Conservation (phyloP, 2,888 invertebrate genomes). For the Ethmia dodecea region DNA sequence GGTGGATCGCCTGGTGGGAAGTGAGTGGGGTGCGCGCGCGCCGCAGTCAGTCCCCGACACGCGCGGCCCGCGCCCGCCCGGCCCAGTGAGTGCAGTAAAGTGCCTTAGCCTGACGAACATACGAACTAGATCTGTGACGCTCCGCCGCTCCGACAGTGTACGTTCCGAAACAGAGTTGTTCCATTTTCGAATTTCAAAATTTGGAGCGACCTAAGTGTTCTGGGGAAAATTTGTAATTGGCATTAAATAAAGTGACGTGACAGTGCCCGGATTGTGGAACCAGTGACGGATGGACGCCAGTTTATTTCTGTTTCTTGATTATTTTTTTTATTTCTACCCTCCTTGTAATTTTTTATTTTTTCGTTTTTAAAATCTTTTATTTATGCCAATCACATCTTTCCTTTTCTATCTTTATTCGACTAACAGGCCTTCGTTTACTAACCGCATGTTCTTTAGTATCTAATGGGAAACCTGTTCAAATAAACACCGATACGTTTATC, state of each 20-base stretch:
- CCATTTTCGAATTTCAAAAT: constrained; percentile 10
- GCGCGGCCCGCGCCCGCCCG: constrained; percentile 61
- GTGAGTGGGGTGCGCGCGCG: constrained; percentile 68
- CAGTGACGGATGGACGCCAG: constrained; percentile 58
- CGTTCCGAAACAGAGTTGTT: constrained; percentile 43
- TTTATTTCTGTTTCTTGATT: constrained; percentile 32
- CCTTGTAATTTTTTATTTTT: constrained; percentile 34
- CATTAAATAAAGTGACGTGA: constrained; percentile 71
- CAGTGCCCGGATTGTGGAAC: constrained; percentile 56
- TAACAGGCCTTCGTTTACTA: constrained; percentile 41
- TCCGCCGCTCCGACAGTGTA: constrained; percentile 44
- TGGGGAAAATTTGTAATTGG: constrained; percentile 71
- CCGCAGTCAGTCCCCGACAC: constrained; percentile 60
- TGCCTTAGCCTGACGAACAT: background rate
- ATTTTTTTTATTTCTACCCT: constrained; percentile 32
- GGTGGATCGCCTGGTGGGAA: constrained; percentile 74
- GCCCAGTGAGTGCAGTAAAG: background rate
- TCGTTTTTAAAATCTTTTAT: constrained; percentile 36
- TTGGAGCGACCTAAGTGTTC: constrained; percentile 26
- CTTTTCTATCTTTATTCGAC: constrained; percentile 38
- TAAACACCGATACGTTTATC: constrained; percentile 20
- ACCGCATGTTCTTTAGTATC: constrained; percentile 44
- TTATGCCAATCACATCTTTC: constrained; percentile 73
- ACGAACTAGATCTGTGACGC: background rate
- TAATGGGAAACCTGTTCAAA: background rate